A percentile compares a stretch with the other conserved stretches of the same genome.
Conservation (phyloP, 2,888 invertebrate genomes). For the Noctua comes region DNA sequence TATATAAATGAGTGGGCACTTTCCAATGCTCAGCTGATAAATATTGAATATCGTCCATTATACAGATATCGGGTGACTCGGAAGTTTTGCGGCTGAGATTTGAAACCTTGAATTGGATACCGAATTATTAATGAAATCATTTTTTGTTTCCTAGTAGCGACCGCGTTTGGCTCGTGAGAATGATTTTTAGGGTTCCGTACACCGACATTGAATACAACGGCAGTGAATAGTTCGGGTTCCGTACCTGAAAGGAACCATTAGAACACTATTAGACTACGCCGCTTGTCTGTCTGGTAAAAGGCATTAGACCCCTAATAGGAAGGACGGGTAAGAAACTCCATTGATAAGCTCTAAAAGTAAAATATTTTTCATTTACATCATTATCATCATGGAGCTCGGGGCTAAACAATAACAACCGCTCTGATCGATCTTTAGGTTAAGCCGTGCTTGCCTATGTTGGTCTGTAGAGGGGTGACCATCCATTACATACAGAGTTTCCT, state of each 20-base stretch:
- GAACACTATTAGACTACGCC: not conserved
- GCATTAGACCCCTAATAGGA: not conserved
- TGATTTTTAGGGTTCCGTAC: not conserved
- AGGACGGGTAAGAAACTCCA: not conserved
- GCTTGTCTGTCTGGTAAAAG: too few species aligned
- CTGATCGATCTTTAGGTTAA: too few species aligned
- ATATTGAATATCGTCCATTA: constrained; percentile 43
- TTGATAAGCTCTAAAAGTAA: not conserved
- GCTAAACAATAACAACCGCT: too few species aligned
- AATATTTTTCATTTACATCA: not conserved
- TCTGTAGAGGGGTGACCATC: too few species aligned
- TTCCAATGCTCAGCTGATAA: constrained; percentile 11
- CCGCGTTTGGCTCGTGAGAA: not conserved
- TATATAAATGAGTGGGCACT: constrained; percentile 25
- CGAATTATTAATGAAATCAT: not conserved
- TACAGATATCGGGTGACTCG: constrained; percentile 42
- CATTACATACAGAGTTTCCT: too few species aligned
- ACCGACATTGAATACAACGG: not conserved
- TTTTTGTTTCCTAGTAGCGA: not conserved
- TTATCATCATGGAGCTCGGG: too few species aligned
- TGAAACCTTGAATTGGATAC: constrained; percentile 32
- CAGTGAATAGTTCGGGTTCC: not conserved
- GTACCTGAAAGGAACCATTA: not conserved
- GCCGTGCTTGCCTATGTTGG: too few species aligned
- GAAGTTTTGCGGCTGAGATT: constrained; percentile 16